Evolutionary conservation across 2,797 vertebrate genomes (phyloP), one percentile per base, ranked within the genome.

Genomic region (Bovichtus diacanthus): DNA sequence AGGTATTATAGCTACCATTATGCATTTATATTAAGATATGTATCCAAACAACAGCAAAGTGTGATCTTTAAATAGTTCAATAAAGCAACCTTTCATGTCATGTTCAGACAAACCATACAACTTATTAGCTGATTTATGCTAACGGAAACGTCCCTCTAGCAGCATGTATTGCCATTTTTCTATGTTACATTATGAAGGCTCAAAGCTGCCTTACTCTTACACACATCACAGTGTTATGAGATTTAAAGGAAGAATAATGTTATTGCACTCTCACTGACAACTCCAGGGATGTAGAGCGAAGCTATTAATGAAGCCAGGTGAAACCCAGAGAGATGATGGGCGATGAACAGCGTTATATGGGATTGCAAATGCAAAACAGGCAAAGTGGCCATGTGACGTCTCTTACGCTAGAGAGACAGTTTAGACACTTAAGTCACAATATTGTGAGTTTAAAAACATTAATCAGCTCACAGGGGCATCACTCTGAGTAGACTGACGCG

Each of bases 181-280:
- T 44, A 16, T 31, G 38, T 31, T 83, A 12, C 29, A 34, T 80
- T 69, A 79, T 70, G 60, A 56, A 80, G n/a, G 29, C 73, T 65
- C 58, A 75, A 67, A 76, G 60, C 47, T 78, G 49, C 70, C 65
- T 79, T 27, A 1, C 29, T 34, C 15, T 78, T 75, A 21, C 51
- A 74, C 84, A 79, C 76, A 72, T 94, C 93, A 93, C 92, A 93
- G 92, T 93, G 91, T 91, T 89, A 76, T 87, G 87, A 88, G 71
- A 83, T 82, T 78, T 74, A 70, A 61, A 76, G 63, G 58, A 83
- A 78, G 81, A 78, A 47, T 39, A 73, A 81, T 67, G 69, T 81
- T 88, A 83, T 85, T 87, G 70, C 80, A 76, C 70, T 78, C 69
- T 65, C 43, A 46, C 63, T n/a, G 69, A 79, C 39, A 54, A 49